Conservation (phyloP, 2,797 vertebrate genomes). For the Pithecia hirsuta region DNA sequence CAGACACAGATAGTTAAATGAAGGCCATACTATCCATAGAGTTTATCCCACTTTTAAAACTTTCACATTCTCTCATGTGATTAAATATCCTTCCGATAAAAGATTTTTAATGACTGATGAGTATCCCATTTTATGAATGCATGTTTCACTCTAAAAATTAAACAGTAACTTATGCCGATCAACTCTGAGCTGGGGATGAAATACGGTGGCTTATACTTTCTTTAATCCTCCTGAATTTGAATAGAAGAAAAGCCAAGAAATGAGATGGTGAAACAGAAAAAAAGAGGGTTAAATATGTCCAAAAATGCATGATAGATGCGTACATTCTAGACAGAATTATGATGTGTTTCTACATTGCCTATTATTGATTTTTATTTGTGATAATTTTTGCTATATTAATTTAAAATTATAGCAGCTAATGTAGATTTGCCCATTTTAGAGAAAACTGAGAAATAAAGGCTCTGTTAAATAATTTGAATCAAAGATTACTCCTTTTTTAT, state of each 20-base stretch:
- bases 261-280: neutral
- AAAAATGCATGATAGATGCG: neutral
- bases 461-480: neutral
- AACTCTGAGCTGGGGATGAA: neutral
- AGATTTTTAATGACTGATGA: neutral
- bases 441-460: neutral
- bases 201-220: neutral
- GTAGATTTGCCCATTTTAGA: neutral
- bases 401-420: neutral
- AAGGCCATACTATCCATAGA: neutral
- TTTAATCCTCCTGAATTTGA: neutral
- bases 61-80: neutral
- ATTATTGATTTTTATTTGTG: neutral
- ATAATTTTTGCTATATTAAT: neutral
- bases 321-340: neutral
- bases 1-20: neutral
- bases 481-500: neutral
- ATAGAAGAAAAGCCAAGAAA: neutral
- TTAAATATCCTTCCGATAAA: neutral
- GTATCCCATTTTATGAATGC: neutral
- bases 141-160: slow-evolving; percentile 2
- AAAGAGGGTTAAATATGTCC: neutral
- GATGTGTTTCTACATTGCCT: neutral
- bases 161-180: neutral
- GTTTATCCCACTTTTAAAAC: neutral